Conservation (phyloP, 2,888 invertebrate species). For the Drosophila nr. fundita region DNA sequence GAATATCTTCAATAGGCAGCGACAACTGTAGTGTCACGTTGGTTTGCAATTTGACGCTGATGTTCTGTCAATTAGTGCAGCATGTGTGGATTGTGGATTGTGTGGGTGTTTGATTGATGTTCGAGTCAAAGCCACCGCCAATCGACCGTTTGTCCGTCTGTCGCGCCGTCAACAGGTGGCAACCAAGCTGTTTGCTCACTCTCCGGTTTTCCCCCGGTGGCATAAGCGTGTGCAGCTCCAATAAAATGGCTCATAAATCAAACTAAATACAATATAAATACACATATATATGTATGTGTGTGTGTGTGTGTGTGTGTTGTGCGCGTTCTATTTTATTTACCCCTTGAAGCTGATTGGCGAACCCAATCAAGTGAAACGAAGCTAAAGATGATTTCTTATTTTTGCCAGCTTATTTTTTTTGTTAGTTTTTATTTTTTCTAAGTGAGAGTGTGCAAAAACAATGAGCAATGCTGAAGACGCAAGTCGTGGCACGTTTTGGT, state of each 20-base stretch:
- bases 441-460: constrained; percentile 19
- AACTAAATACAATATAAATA: constrained; percentile 45
- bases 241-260: constrained; percentile 76
- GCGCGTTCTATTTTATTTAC: constrained; percentile 55
- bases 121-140: constrained; percentile 56
- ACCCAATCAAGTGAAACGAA: constrained; percentile 17
- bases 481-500: constrained; percentile 72
- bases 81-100: constrained; percentile 36
- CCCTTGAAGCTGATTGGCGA: constrained; percentile 46
- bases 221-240: constrained; percentile 27
- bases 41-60: constrained; percentile 63
- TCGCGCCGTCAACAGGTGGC: constrained; percentile 59
- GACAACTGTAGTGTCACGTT: constrained; percentile 59
- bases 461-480: constrained; percentile 36
- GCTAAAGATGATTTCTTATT: constrained; percentile 39
- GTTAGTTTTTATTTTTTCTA: background rate
- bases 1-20: constrained; percentile 21
- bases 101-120: constrained; percentile 75
- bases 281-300: constrained; percentile 8
- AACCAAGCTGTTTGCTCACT: constrained; percentile 46
- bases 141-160: constrained; percentile 14
- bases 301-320: background rate
- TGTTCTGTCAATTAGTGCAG: constrained; percentile 72
- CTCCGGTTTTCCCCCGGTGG: constrained; percentile 63
- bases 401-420: constrained; percentile 2